Base-by-base conservation (phyloP, 1,140 invertebrate genomes). In the Agrilus planipennis region DNA sequence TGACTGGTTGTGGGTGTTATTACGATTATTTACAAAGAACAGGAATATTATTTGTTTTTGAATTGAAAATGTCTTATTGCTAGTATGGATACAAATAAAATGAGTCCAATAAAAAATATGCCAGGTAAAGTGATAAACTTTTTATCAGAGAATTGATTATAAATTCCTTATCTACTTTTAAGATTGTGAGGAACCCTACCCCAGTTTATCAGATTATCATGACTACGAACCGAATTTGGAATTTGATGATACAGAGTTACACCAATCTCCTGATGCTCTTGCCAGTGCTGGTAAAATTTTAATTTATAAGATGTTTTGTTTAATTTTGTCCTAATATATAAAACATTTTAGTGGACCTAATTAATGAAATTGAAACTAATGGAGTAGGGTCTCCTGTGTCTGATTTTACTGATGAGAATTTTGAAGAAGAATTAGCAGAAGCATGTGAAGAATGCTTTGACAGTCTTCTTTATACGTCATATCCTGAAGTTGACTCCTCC, bases 151-250 rank as follows among this genome's bases (percentile, higher is more conserved):
- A 5, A 4, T 11, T 17, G n/a, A 18, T 37, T 25, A 31, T 14
- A 9, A 30, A 14, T 3, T 5, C 11, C 7, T 43, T 43, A 31
- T 31, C 21, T 18, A 23, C 12, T 14, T 41, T 41, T 32, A 14
- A 37, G 19, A 27, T 23, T 44, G 36, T 44, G 88, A 91, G 49
- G 86, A 89, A 61, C 77, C 81, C 10, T 85, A 84, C 60, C 84
- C 85, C 32, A 91, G 88, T 66, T 71, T 91, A 36, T 90, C 87
- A 22, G 88, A 90, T 63, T 86, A 80, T 60, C 86, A 90, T 64
- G 88, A 91, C 68, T 88, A 91, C 63, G 89, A 94, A 60, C 89
- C 89, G 17, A 87, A 89, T 66, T 70, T 94, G 57, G 90, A 95
- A 64, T 95, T 94, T 71, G 90, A 94, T 68, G 90, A 95, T 66